These are phyloP conservation scores for Taenaris catops DNA, from an alignment of 2,888 invertebrate genomes.

Conservation along the genomic window DNA sequence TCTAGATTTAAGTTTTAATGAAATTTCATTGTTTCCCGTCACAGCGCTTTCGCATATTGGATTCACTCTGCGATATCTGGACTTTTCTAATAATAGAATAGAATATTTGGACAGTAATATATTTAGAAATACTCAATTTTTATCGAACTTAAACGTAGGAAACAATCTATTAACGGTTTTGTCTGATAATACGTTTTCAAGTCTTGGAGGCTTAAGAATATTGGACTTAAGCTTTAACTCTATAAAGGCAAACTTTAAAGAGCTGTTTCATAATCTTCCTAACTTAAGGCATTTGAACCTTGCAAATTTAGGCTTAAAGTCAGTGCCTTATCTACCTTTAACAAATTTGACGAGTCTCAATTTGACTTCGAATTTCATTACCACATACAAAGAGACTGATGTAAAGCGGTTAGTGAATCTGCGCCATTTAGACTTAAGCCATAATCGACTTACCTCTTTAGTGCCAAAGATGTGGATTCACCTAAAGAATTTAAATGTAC, in stretches of 20 bases:
- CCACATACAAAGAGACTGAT: conserved; percentile 84
- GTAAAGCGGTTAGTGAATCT: conserved; percentile 85
- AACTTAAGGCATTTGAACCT: conserved; percentile 88
- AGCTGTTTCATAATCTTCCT: conserved; percentile 92
- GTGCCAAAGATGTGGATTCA: conserved; percentile 87
- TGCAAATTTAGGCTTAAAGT: conserved; percentile 87
- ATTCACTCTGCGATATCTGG: conserved; percentile 87
- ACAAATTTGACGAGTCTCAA: conserved; percentile 89
- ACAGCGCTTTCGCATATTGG: conserved; percentile 89
- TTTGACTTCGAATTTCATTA: conserved; percentile 88
- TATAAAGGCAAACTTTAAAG: conserved; percentile 91
- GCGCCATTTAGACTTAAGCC: conserved; percentile 86
- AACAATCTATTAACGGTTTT: conserved; percentile 90
- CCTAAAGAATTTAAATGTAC: conserved; percentile 84
- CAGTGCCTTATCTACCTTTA: conserved; percentile 87
- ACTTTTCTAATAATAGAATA: conserved; percentile 88
- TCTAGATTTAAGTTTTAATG: conserved; percentile 88
- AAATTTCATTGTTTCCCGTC: conserved; percentile 89
- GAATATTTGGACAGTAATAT: conserved; percentile 94
- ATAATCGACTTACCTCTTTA: conserved; percentile 87
- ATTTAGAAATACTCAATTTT: conserved; percentile 89
- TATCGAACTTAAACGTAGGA: conserved; percentile 88
- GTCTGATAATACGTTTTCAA: conserved; percentile 93
- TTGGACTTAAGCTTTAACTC: conserved; percentile 90
- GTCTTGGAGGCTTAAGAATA: conserved; percentile 87